These are phyloP conservation scores for Empidonax alnorum DNA, from an alignment of 2,113 vertebrate genomes.

Conservation along the genomic window DNA sequence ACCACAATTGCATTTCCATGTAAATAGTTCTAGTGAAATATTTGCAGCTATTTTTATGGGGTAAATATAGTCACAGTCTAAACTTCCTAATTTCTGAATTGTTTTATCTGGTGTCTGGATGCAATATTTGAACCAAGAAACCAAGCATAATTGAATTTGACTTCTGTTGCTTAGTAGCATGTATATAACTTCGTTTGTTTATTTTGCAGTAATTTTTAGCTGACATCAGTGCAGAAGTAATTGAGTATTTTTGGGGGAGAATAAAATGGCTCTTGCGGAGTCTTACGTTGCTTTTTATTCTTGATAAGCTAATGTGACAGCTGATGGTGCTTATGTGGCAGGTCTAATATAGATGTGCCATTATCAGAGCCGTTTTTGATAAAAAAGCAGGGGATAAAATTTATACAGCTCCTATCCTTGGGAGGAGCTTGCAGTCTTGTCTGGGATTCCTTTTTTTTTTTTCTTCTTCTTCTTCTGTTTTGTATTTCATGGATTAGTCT, in stretches of 20 bases:
- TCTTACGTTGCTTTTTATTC: not conserved
- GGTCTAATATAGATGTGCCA: not conserved
- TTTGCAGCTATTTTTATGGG: not conserved
- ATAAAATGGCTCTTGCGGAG: not conserved
- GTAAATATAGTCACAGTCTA: not conserved
- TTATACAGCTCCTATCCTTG: not conserved
- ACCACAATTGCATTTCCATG: not conserved
- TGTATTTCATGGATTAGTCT: not conserved
- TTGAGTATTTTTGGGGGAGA: fast-evolving
- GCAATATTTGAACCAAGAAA: not conserved
- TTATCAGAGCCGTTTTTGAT: not conserved
- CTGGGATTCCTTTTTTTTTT: not conserved
- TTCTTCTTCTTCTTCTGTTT: not conserved
- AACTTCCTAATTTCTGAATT: not conserved
- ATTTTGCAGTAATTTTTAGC: not conserved
- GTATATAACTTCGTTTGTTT: not conserved
- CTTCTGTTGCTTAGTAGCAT: not conserved
- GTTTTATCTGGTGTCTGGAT: not conserved
- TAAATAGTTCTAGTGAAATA: not conserved
- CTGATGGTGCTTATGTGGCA: not conserved
- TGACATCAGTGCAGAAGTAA: not conserved
- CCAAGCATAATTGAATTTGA: not conserved
- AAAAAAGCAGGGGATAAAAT: not conserved
- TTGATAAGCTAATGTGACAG: not conserved
- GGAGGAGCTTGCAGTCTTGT: not conserved